Conservation (phyloP, 2,888 invertebrate genomes). For the Drosophila niveifrons region DNA sequence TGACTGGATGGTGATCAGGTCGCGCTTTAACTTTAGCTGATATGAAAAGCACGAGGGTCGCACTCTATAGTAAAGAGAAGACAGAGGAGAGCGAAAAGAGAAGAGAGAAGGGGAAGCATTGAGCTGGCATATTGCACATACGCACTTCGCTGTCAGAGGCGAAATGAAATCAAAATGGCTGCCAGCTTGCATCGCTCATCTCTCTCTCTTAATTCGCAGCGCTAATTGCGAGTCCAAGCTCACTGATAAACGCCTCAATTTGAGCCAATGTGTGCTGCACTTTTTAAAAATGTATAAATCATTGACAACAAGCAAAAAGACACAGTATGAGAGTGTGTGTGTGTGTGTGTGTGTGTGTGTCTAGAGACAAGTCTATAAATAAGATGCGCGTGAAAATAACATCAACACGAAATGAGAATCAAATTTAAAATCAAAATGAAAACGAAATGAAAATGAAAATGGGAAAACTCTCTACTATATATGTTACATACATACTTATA, state of each 20-base stretch:
- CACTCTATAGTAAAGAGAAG: constrained; percentile 7
- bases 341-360: constrained; percentile 77
- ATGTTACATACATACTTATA: constrained; percentile 10
- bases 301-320: constrained; percentile 63
- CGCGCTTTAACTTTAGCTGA: constrained; percentile 74
- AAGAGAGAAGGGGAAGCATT: constrained; percentile 14
- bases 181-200: constrained; percentile 24
- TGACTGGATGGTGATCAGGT: constrained; percentile 57
- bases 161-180: constrained; percentile 49
- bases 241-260: constrained; percentile 50
- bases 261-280: constrained; percentile 44
- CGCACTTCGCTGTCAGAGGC: constrained; percentile 41
- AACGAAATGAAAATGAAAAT: constrained; percentile 46
- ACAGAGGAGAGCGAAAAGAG: background rate
- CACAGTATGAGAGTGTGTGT: constrained; percentile 76
- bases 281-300: constrained; percentile 85
- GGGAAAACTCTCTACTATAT: constrained; percentile 18
- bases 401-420: constrained; percentile 46
- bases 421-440: constrained; percentile 27
- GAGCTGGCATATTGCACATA: constrained; percentile 70
- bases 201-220: constrained; percentile 11
- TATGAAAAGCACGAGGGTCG: constrained; percentile 70
- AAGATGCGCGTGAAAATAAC: constrained; percentile 72
- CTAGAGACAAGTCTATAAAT: constrained; percentile 84
- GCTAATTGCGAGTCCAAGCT: constrained; percentile 47